These are phyloP conservation scores for Iselma pallidipennis DNA, from an alignment of 2,888 invertebrate species.

Conservation along the genomic window DNA sequence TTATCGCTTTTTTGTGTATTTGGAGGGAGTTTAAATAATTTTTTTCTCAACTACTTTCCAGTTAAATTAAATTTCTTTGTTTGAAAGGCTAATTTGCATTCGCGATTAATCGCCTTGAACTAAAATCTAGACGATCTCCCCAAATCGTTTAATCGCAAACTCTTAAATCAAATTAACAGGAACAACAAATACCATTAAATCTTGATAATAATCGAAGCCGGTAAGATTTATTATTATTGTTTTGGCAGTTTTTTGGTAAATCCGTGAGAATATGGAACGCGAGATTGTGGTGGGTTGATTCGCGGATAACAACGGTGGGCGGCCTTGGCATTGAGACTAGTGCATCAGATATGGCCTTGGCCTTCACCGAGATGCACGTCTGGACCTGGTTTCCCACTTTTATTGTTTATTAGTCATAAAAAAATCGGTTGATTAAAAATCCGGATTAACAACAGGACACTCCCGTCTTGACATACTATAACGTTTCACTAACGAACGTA, in stretches of 20 bases:
- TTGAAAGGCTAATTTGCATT: constrained; percentile 34
- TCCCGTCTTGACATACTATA: too few relatives aligned
- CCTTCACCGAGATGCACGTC: constrained; percentile 50
- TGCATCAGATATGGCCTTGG: constrained; percentile 51
- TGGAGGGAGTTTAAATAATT: not conserved
- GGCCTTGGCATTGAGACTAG: constrained; percentile 44
- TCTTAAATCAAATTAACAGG: not conserved
- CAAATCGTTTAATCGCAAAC: constrained; percentile 11
- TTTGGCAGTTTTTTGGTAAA: constrained; percentile 11
- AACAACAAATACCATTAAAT: too few relatives aligned
- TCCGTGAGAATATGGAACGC: constrained; percentile 25
- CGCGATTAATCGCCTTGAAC: constrained; percentile 19
- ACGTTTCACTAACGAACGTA: constrained; percentile 17
- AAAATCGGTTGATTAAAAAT: too few relatives aligned
- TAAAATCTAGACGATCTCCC: not conserved
- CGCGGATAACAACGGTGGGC: constrained; percentile 37
- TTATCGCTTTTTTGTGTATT: constrained; percentile 13
- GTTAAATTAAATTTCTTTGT: constrained; percentile 38
- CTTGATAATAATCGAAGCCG: not conserved
- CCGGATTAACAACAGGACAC: too few relatives aligned
- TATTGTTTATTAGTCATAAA: not conserved
- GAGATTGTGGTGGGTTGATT: constrained; percentile 30
- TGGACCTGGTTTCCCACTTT: constrained; percentile 3
- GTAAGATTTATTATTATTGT: not conserved
- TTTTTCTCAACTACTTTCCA: constrained; percentile 20